These are phyloP conservation scores for Steatocranus sp. DNA, from an alignment of 2,797 vertebrate genomes.

Conservation along the genomic window DNA sequence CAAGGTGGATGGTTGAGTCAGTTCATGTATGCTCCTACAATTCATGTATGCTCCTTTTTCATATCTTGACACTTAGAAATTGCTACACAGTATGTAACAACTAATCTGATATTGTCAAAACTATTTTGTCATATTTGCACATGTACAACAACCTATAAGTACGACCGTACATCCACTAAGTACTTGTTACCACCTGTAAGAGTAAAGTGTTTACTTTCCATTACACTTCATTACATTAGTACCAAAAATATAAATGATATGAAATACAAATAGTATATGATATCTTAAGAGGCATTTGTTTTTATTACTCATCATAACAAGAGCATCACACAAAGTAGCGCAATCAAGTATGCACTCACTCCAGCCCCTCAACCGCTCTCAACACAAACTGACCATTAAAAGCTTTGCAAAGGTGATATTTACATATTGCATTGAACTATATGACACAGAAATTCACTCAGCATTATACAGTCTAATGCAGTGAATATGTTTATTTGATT, in stretches of 20 bases:
- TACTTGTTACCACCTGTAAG: background rate
- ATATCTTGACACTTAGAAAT: background rate
- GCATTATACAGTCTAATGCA: background rate
- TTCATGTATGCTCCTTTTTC: background rate
- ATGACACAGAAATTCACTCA: background rate
- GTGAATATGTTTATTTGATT: slow-evolving; percentile 29
- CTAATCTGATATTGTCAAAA: background rate
- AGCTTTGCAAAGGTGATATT: background rate
- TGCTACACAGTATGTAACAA: background rate
- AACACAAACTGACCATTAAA: background rate
- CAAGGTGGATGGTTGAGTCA: background rate
- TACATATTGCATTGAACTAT: background rate
- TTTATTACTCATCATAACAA: background rate
- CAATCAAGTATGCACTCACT: background rate
- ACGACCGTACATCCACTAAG: background rate
- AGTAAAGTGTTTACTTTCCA: background rate
- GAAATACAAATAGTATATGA: background rate
- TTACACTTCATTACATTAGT: background rate
- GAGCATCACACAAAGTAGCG: background rate
- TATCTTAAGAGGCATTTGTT: background rate
- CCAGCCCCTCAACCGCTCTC: background rate
- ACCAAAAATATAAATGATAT: background rate
- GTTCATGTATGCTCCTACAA: slow-evolving; percentile 7
- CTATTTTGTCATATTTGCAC: background rate
- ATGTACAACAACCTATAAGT: background rate